A percentile compares a stretch with the other conserved stretches of the same genome.
Evolutionary conservation across 2,888 invertebrate species (phyloP).

Genomic region (Drosophila paranaensis): DNA sequence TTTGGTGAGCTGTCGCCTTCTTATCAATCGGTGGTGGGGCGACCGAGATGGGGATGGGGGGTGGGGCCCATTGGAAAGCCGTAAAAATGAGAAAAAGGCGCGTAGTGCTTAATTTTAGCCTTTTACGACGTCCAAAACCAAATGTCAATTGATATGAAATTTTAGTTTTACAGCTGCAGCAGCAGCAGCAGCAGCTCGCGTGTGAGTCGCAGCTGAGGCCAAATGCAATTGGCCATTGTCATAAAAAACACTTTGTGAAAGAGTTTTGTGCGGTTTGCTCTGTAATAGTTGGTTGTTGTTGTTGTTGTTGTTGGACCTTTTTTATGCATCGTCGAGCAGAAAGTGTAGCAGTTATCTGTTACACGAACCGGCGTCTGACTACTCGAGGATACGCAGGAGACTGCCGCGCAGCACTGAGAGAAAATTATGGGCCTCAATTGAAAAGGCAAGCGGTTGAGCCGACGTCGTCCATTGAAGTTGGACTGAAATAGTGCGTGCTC

Average conservation of each 20-base stretch:
- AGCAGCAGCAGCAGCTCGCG: constrained; percentile 71
- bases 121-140: constrained; percentile 71
- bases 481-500: background rate
- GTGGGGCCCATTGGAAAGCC: constrained; percentile 55
- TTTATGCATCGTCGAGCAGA: constrained; percentile 82
- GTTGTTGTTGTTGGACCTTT: constrained; percentile 69
- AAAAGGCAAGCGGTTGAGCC: too few species aligned
- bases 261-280: constrained; percentile 64
- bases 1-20: constrained; percentile 29
- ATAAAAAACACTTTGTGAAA: constrained; percentile 82
- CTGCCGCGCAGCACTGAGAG: constrained; percentile 41
- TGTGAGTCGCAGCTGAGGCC: constrained; percentile 63
- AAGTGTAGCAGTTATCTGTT: constrained; percentile 79
- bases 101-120: constrained; percentile 66
- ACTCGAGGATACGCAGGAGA: constrained; percentile 45
- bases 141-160: constrained; percentile 81
- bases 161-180: constrained; percentile 71
- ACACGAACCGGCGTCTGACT: constrained; percentile 41
- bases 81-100: constrained; percentile 58
- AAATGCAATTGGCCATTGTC: constrained; percentile 78
- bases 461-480: too few species aligned
- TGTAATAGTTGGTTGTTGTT: constrained; percentile 15
- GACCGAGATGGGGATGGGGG: background rate
- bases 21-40: constrained; percentile 25
- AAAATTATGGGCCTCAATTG: constrained; percentile 32